Evolutionary conservation across 1,140 invertebrate species (phyloP).

Genomic region (Plutomurus gul): DNA sequence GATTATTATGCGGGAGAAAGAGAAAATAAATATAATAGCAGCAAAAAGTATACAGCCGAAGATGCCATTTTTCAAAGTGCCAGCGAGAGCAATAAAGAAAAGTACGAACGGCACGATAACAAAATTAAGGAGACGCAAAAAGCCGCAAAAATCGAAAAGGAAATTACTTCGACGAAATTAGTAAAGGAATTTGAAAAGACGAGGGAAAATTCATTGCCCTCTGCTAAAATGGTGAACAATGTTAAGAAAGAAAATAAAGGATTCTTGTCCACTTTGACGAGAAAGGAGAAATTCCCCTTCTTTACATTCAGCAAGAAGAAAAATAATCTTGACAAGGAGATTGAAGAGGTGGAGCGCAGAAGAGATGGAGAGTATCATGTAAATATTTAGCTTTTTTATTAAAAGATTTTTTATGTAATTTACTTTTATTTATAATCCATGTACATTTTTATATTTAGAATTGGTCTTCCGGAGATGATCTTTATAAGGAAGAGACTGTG

Average conservation of each 20-base stretch:
- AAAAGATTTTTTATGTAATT: background rate
- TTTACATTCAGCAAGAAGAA: conserved; percentile 2
- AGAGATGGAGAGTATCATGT: conserved; percentile 49
- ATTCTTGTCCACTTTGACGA: background rate
- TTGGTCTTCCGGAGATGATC: conserved; percentile 48
- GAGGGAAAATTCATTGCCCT: conserved; percentile 18
- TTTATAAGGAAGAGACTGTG: background rate
- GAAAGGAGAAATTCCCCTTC: conserved; percentile 1
- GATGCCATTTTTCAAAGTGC: background rate
- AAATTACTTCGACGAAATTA: conserved; percentile 19
- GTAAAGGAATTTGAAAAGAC: conserved; percentile 37
- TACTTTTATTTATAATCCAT: background rate
- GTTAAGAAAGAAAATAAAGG: background rate
- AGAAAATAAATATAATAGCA: background rate
- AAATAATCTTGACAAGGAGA: conserved; percentile 38
- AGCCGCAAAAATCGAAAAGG: background rate
- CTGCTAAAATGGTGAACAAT: conserved; percentile 39
- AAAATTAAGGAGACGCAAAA: background rate
- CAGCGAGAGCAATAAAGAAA: background rate
- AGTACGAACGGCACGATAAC: background rate
- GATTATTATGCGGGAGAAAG: background rate
- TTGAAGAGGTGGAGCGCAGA: conserved; percentile 45
- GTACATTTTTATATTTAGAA: background rate
- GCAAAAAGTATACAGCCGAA: background rate
- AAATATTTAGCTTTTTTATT: background rate